phyloP scores from a whole-genome alignment of 1,140 invertebrate genomes.

The Diorhabda sublineata region DNA sequence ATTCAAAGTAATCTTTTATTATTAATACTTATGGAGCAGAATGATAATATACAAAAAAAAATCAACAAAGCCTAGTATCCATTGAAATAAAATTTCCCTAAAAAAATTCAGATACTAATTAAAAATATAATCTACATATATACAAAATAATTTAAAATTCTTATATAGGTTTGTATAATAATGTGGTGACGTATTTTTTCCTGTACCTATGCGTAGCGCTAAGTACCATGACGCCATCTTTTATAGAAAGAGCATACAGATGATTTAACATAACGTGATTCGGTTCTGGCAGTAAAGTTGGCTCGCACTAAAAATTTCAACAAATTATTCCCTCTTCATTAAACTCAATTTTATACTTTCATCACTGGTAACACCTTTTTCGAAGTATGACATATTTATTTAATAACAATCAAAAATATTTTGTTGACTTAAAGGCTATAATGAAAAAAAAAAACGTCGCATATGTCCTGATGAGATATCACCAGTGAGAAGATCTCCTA shows the following conservation, averaged over 20 bases:
- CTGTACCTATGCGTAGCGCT: slow-evolving; percentile 95
- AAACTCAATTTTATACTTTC: too few relatives aligned
- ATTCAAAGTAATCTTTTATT: too few relatives aligned
- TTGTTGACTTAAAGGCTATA: too few relatives aligned
- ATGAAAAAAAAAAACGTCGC: too few relatives aligned
- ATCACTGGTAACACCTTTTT: too few relatives aligned
- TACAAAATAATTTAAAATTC: slow-evolving; percentile 8
- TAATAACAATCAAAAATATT: too few relatives aligned
- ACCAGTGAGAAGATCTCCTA: too few relatives aligned
- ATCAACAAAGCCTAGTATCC: background rate
- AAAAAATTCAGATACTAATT: background rate
- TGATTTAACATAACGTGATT: slow-evolving; percentile 99
- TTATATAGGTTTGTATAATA: slow-evolving; percentile 98
- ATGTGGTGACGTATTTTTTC: slow-evolving; percentile 98
- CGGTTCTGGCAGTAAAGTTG: slow-evolving; percentile 95
- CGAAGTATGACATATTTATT: too few relatives aligned
- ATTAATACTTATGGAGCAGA: too few relatives aligned
- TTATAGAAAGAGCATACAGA: slow-evolving; percentile 98
- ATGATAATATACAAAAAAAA: background rate
- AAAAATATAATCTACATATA: slow-evolving; percentile 1
- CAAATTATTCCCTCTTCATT: background rate
- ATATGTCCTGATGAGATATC: too few relatives aligned
- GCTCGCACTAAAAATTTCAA: slow-evolving; percentile 79
- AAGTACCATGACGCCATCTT: slow-evolving; percentile 98
- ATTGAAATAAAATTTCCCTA: background rate